Conservation (phyloP, 2,797 vertebrate species). For the Pseudotriccus pelzelni region DNA sequence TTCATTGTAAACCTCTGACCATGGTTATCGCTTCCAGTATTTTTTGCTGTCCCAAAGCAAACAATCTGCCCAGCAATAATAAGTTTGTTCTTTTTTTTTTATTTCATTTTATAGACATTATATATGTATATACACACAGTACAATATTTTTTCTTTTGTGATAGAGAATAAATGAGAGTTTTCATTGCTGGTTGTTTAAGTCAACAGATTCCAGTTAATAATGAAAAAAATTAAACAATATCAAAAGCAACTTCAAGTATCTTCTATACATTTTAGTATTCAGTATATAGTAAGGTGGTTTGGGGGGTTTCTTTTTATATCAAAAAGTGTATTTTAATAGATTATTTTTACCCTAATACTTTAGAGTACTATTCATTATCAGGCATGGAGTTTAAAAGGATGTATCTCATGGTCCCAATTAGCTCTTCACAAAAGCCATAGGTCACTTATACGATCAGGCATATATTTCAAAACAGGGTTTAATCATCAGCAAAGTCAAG, state of each 20-base stretch:
- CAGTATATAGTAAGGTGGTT: slow-evolving; percentile 50
- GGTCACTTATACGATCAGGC: slow-evolving; percentile 45
- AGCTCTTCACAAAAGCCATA: slow-evolving; percentile 42
- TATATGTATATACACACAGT: slow-evolving; percentile 64
- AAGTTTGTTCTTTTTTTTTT: slow-evolving; percentile 34
- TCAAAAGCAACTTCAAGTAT: slow-evolving; percentile 56
- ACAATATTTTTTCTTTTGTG: slow-evolving; percentile 50
- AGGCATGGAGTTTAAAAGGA: slow-evolving; percentile 36
- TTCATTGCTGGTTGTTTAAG: slow-evolving; percentile 39
- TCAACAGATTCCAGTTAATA: slow-evolving; percentile 42
- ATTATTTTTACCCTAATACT: slow-evolving; percentile 41
- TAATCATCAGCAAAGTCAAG: slow-evolving; percentile 23
- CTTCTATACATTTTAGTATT: slow-evolving; percentile 19
- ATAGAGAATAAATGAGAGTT: slow-evolving; percentile 11
- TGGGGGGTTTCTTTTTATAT: slow-evolving; percentile 8
- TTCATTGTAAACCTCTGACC: background rate
- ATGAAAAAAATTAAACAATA: slow-evolving; percentile 53
- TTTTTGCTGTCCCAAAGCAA: background rate
- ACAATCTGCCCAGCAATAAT: background rate
- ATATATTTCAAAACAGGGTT: slow-evolving; percentile 38
- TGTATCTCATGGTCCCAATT: background rate
- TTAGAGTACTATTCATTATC: slow-evolving; percentile 42
- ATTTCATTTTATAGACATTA: slow-evolving; percentile 58
- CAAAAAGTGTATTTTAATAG: slow-evolving; percentile 55
- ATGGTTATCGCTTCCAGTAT: background rate